phyloP scores from a whole-genome alignment of 2,888 invertebrate species.

The Eilema caniola region DNA sequence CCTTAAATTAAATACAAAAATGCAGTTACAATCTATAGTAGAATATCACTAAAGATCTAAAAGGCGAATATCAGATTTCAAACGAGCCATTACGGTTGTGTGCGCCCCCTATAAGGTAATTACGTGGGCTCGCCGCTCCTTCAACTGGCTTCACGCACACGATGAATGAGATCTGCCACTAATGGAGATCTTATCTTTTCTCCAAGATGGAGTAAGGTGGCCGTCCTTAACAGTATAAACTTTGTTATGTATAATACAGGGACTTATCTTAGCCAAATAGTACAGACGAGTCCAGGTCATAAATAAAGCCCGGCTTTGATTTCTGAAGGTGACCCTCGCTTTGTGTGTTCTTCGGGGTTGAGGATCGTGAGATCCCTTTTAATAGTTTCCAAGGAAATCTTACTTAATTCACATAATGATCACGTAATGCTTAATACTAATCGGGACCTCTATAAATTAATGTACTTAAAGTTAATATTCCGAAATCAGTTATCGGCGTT shows the following conservation, averaged over 20 bases:
- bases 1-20: conserved; percentile 49
- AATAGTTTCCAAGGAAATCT: conserved; percentile 79
- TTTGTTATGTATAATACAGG: conserved; percentile 77
- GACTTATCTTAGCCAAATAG: conserved; percentile 78
- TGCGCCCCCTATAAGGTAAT: conserved; percentile 71
- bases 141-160: conserved; percentile 70
- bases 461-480: conserved; percentile 55
- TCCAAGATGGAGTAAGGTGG: conserved; percentile 77
- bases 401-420: conserved; percentile 79
- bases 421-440: conserved; percentile 71
- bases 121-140: conserved; percentile 65
- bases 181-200: conserved; percentile 83
- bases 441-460: conserved; percentile 64
- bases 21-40: conserved; percentile 45
- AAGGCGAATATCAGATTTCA: conserved; percentile 65
- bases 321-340: conserved; percentile 80
- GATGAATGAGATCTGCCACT: conserved; percentile 81
- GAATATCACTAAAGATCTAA: conserved; percentile 54
- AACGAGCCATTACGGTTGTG: conserved; percentile 57
- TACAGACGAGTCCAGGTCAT: conserved; percentile 76
- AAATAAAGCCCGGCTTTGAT: conserved; percentile 83
- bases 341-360: conserved; percentile 69
- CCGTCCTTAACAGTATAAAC: conserved; percentile 77
- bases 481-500: conserved; percentile 41
- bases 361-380: conserved; percentile 76